phyloP scores from a whole-genome alignment of 2,113 vertebrate genomes.

The Tragelaphus scriptus region DNA sequence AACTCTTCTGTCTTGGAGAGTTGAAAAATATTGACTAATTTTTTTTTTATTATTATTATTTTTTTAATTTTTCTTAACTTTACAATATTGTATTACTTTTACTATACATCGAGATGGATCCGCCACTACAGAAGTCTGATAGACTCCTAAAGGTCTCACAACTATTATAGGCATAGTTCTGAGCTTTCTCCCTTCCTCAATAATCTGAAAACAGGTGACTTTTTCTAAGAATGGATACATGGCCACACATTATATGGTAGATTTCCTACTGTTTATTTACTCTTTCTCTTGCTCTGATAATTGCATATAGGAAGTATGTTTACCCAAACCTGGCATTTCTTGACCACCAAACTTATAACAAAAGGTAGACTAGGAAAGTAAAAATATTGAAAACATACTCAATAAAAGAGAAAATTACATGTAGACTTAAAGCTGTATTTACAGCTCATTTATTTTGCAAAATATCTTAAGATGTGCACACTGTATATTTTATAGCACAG shows the following conservation, averaged over 20 bases:
- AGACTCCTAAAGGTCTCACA: background rate
- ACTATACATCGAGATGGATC: too few species aligned
- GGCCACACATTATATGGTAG: background rate
- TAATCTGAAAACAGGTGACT: background rate
- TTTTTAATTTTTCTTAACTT: too few species aligned
- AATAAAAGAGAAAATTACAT: background rate
- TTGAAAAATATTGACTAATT: background rate
- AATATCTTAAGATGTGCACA: background rate
- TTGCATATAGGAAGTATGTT: background rate
- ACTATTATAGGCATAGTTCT: background rate
- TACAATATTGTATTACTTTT: too few species aligned
- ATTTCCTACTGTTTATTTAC: background rate
- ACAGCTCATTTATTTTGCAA: background rate
- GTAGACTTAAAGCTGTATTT: background rate
- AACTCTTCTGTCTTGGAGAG: background rate
- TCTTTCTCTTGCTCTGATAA: background rate
- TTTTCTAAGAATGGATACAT: background rate
- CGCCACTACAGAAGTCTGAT: background rate
- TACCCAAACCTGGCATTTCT: background rate
- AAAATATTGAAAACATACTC: background rate
- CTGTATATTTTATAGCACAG: background rate
- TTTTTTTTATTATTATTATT: too few species aligned
- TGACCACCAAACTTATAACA: background rate
- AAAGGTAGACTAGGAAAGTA: background rate
- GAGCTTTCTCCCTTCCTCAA: background rate